Evolutionary conservation across 2,888 invertebrate species (phyloP), one percentile per base, ranked within the genome.

Genomic region (Hydrotaea cyrtoneurina): DNA sequence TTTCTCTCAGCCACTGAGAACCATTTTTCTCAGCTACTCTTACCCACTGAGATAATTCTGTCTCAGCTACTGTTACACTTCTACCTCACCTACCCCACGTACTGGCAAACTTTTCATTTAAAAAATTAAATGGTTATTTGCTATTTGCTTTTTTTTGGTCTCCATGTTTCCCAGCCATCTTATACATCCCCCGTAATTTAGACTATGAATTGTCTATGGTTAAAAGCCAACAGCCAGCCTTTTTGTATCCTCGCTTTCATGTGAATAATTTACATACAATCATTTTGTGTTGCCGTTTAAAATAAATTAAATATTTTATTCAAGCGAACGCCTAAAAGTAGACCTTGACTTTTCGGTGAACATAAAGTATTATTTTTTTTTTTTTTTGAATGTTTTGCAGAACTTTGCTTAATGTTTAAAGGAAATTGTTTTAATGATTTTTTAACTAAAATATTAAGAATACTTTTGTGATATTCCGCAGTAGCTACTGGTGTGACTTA

Each of bases 301-400:
- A 66, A 66, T 69, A 46, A 69, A 69, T 69, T 69, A 69, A 69
- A 69, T 69, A 46, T 7, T 46, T 69, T 46, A 46, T 21, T 11
- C 46, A 5, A 15, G 26, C 69, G 0, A 64, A 17, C 19, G 69
- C 69, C 69, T 46, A 13, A 69, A 69, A 69, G 69, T 46, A 69
- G 69, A 69, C 69, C 69, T 69, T 69, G 69, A 69, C 69, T 46
- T 69, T 62, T 69, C 21, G 69, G 1, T 69, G 23, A 46, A 69
- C 46, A 46, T 69, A 69, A 69, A 69, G 69, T 46, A 69, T 69
- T 46, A n/a, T 59, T 43, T 69, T 66, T 31, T 66, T 39, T 31
- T 66, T 66, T 36, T 62, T 62, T 62, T 62, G n/a, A 62, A 62
- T n/a, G 31, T 15, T 62, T 15, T 59, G 11, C 26, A 2, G 26